phyloP scores from a whole-genome alignment of 2,888 invertebrate genomes.

The Stenodera caucasica region DNA sequence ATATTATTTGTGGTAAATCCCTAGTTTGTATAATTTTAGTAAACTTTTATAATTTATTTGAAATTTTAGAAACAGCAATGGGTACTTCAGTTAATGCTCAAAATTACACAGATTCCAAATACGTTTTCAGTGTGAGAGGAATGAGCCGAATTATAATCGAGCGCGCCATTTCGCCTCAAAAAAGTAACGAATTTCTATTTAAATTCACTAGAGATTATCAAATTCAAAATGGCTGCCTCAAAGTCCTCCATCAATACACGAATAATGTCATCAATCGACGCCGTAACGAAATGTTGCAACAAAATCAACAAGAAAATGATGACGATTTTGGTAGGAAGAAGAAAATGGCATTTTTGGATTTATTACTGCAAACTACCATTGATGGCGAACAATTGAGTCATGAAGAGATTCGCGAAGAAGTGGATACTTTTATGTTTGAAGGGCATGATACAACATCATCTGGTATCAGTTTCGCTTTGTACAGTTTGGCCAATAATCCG shows the following conservation, averaged over 20 bases:
- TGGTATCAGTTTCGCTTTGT: conserved; percentile 31
- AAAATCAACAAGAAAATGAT: not conserved
- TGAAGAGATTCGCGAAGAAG: conserved; percentile 66
- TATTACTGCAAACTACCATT: conserved; percentile 63
- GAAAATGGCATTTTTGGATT: conserved; percentile 68
- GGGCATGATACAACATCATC: conserved; percentile 39
- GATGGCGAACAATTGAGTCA: conserved; percentile 62
- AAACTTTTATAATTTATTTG: not conserved
- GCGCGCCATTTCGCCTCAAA: conserved; percentile 52
- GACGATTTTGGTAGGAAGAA: conserved; percentile 59
- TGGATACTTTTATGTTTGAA: conserved; percentile 72
- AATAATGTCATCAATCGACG: conserved; percentile 21
- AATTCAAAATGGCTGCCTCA: conserved; percentile 55
- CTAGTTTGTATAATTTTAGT: not conserved
- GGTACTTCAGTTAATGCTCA: conserved; percentile 75
- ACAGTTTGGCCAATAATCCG: conserved; percentile 29
- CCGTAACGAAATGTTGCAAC: not conserved
- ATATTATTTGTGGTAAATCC: not conserved
- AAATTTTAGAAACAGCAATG: conserved; percentile 68
- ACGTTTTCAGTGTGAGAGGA: conserved; percentile 70
- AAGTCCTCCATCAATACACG: conserved; percentile 17
- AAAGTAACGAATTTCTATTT: conserved; percentile 55
- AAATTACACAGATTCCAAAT: conserved; percentile 66
- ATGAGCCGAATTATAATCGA: conserved; percentile 40
- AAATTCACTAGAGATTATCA: conserved; percentile 63